Conservation (phyloP, 30 jellyfish, hydroid and myxozoan species). For the Aurelia aurita region DNA sequence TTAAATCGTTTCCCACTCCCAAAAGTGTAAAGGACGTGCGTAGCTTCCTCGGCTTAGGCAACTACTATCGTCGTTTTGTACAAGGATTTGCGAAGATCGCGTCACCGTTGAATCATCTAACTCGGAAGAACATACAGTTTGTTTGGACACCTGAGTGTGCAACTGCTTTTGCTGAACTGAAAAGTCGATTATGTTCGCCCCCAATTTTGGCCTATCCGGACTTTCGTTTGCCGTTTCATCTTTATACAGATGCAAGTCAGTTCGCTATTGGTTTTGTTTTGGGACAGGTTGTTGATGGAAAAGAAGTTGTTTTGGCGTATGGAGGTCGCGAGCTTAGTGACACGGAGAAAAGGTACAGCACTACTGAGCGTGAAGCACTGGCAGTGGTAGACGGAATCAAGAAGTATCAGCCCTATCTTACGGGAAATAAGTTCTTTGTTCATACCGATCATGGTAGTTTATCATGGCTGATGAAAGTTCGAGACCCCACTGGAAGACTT, state of each 20-base stretch:
- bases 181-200: slow-evolving; percentile 31
- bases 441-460: slow-evolving; percentile 54
- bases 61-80: slow-evolving; percentile 41
- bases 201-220: slow-evolving; percentile 24
- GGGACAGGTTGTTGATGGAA: slow-evolving; percentile 15
- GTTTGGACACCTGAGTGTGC: slow-evolving; percentile 17
- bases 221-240: slow-evolving; percentile 12
- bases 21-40: slow-evolving; percentile 14
- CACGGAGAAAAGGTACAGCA: not conserved
- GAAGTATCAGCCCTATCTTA: slow-evolving; percentile 35
- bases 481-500: not conserved
- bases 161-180: slow-evolving; percentile 7
- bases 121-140: slow-evolving; percentile 2
- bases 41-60: slow-evolving; percentile 24
- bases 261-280: slow-evolving; percentile 33
- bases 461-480: slow-evolving; percentile 1
- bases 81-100: slow-evolving; percentile 37
- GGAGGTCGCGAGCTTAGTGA: slow-evolving; percentile 27
- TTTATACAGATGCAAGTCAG: slow-evolving; percentile 16
- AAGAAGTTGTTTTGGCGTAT: slow-evolving; percentile 21
- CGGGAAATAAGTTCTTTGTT: slow-evolving; percentile 22
- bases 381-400: slow-evolving; percentile 65
- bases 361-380: slow-evolving; percentile 55
- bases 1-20: slow-evolving; percentile 27
- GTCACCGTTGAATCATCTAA: slow-evolving; percentile 28